Conservation (phyloP, 2,888 invertebrate species). For the Drosophila yooni region DNA sequence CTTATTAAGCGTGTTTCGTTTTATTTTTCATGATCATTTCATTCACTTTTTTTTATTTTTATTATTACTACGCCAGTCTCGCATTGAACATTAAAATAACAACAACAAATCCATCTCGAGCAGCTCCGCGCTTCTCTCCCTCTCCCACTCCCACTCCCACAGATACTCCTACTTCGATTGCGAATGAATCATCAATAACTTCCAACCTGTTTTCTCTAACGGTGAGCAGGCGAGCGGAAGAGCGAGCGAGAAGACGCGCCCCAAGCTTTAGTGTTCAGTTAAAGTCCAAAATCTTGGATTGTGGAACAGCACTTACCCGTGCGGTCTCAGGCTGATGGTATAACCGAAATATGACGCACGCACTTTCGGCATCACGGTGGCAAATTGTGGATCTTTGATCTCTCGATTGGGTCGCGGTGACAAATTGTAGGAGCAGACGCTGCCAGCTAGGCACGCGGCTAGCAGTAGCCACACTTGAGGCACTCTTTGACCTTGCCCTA, state of each 20-base stretch:
- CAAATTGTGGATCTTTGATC: slow-evolving; percentile 82
- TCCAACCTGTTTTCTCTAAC: slow-evolving; percentile 68
- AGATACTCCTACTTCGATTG: slow-evolving; percentile 27
- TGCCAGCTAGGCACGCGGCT: slow-evolving; percentile 21
- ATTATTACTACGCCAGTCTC: slow-evolving; percentile 1
- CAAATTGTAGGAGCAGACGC: slow-evolving; percentile 78
- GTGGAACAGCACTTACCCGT: slow-evolving; percentile 79
- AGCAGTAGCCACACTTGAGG: slow-evolving; percentile 8
- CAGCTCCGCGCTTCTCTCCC: background rate
- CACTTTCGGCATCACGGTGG: slow-evolving; percentile 75
- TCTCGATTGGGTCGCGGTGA: slow-evolving; percentile 83
- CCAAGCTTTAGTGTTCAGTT: slow-evolving; percentile 17
- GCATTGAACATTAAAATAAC: slow-evolving; percentile 2
- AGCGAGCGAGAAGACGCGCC: slow-evolving; percentile 23
- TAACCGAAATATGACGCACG: slow-evolving; percentile 84
- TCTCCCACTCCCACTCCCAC: slow-evolving; percentile 12
- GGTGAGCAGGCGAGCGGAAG: slow-evolving; percentile 1
- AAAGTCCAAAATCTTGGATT: slow-evolving; percentile 21
- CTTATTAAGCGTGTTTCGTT: slow-evolving; percentile 34
- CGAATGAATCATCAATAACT: slow-evolving; percentile 55
- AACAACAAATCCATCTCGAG: background rate
- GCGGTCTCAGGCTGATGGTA: slow-evolving; percentile 76
- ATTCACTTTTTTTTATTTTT: slow-evolving; percentile 36
- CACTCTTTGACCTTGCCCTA: slow-evolving; percentile 34
- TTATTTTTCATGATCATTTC: slow-evolving; percentile 19